These are phyloP conservation scores for Epizoanthus stellaris DNA, from an alignment of 92 coral and sea anemone genomes.

Conservation along the genomic window DNA sequence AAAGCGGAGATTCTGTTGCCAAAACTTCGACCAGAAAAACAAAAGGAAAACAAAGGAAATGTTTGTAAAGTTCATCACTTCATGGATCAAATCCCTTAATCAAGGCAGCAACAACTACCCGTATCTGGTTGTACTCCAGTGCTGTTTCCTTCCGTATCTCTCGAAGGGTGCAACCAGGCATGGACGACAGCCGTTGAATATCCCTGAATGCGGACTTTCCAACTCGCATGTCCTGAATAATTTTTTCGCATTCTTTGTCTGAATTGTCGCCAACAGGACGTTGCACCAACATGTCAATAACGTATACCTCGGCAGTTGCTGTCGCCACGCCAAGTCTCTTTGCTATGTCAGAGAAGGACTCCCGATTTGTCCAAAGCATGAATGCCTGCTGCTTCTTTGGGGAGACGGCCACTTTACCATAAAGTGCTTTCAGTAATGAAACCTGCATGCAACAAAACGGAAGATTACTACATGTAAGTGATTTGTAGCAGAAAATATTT, in stretches of 20 bases:
- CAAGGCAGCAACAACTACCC: slow-evolving; percentile 8
- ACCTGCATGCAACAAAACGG: too few species aligned
- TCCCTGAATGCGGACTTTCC: not conserved
- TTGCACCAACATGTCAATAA: not conserved
- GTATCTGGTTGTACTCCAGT: not conserved
- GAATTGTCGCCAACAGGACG: not conserved
- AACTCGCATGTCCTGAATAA: not conserved
- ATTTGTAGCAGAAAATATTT: too few species aligned
- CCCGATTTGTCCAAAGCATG: not conserved
- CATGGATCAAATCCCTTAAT: not conserved
- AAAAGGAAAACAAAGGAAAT: too few species aligned
- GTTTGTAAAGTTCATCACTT: not conserved
- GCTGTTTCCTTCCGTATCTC: not conserved
- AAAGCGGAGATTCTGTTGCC: too few species aligned
- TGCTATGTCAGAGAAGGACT: not conserved
- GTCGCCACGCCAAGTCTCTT: not conserved
- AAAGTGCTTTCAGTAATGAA: not conserved
- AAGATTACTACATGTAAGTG: too few species aligned
- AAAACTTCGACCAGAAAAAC: too few species aligned
- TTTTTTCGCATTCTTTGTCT: not conserved
- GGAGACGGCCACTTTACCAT: not conserved
- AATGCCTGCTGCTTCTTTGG: not conserved
- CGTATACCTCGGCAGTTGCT: not conserved
- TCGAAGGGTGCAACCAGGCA: not conserved
- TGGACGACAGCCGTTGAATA: not conserved